A percentile compares a stretch with the other conserved stretches of the same genome.
phyloP scores from a whole-genome alignment of 1,140 invertebrate species.

The Heliconius himera region DNA sequence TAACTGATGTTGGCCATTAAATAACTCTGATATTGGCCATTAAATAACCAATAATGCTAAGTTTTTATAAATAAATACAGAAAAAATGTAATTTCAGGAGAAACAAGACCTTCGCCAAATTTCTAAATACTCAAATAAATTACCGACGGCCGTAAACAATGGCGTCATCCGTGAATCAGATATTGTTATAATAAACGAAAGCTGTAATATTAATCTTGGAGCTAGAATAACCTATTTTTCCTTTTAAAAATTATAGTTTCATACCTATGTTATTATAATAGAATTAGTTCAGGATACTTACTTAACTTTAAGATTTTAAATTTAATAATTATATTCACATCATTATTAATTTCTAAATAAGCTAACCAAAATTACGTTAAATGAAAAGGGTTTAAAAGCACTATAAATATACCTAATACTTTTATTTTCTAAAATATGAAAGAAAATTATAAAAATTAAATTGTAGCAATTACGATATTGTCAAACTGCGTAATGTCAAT shows the following conservation, averaged over 20 bases:
- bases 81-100: background rate
- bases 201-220: background rate
- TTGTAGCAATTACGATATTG: constrained; percentile 5
- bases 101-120: constrained; percentile 2
- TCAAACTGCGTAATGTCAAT: constrained; percentile 6
- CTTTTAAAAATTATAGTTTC: background rate
- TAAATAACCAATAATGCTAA: background rate
- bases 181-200: background rate
- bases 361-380: background rate
- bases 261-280: background rate
- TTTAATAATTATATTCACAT: constrained; percentile 3
- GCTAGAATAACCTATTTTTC: background rate
- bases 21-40: no score
- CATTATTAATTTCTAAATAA: background rate
- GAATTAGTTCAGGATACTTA: background rate
- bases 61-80: background rate
- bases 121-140: constrained; percentile 32
- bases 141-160: constrained; percentile 43
- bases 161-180: constrained; percentile 43
- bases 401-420: background rate
- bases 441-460: background rate
- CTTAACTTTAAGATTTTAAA: background rate
- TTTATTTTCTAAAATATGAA: constrained; percentile 2
- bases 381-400: background rate
- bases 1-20: no score